Base-by-base conservation (phyloP, 2,888 invertebrate genomes). In the Eupithecia tripunctaria region DNA sequence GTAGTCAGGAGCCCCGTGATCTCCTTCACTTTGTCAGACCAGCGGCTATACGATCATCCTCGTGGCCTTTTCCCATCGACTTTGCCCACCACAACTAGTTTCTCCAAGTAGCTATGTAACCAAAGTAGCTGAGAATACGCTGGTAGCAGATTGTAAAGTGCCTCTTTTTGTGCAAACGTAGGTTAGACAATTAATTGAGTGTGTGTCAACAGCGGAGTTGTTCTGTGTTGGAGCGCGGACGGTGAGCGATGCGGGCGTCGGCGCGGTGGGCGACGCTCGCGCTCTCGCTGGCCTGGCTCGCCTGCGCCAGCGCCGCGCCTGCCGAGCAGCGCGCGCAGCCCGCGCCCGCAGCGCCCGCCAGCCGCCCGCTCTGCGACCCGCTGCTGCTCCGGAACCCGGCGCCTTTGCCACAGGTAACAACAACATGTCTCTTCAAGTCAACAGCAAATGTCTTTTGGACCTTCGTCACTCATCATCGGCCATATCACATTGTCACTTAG, bases 211-310 rank as follows among this genome's bases (percentile, higher is more conserved):
- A 68, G 84, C 82, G 81, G 77, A 73, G 73, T 77, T 78, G 77
- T 82, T 38, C 76, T 82, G 41, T 81, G 81, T 82, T 72, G 79
- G 79, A 81, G 82, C 77, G 82, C 80, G 85, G 81, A 81, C 87
- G 91, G 92, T 92, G 92, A 92, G 91, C 82, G 84, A 92, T 92
- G 92, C 85, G 88, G 90, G 91, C 89, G 92, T 85, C 88, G 90
- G 91, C 89, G 89, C 88, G 88, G 88, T 88, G 88, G 88, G 88
- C 92, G 87, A 89, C 94, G 85, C 87, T 91, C 84, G 89, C 94
- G 85, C 87, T 91, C 84, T 89, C 91, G 83, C 87, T 94, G 85
- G 91, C 90, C 84, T 91, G 92, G 84, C 91, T 91, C 86, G 92
- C 93, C 84, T 87, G 90, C 89, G 89, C 87, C 82, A 86, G 86